These are phyloP conservation scores for Vidua chalybeata DNA, from an alignment of 2,113 vertebrate genomes.

Conservation along the genomic window DNA sequence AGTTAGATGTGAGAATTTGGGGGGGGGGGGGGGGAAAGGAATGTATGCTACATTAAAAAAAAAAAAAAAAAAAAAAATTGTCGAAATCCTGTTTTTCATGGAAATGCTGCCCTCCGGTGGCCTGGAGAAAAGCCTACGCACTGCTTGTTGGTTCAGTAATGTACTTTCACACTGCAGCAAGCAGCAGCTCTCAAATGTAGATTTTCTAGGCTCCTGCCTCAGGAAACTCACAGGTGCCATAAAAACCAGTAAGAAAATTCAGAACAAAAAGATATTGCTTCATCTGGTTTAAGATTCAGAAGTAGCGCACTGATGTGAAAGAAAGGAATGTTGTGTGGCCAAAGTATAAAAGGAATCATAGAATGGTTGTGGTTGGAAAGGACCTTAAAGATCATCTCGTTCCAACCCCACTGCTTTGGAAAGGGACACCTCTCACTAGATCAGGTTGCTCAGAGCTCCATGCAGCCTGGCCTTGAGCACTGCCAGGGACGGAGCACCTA, in stretches of 20 bases:
- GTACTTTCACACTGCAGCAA: not conserved
- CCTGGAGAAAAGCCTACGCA: not conserved
- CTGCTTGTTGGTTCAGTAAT: not conserved
- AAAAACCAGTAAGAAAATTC: not conserved
- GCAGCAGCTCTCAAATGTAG: not conserved
- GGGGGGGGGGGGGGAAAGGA: no score
- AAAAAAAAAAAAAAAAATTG: not conserved
- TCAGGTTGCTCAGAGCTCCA: not conserved
- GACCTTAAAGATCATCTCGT: not conserved
- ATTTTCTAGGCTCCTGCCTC: not conserved
- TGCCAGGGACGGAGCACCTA: not conserved
- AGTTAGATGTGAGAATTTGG: not conserved
- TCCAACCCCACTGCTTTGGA: not conserved
- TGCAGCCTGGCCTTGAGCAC: not conserved
- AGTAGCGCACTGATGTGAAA: not conserved
- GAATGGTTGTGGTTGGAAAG: not conserved
- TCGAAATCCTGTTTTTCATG: not conserved
- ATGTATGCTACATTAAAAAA: accelerated
- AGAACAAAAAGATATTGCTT: not conserved
- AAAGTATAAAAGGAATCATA: not conserved
- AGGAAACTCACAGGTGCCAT: not conserved
- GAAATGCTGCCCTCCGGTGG: conserved; percentile 59
- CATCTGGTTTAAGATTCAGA: not conserved
- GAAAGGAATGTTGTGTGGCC: not conserved
- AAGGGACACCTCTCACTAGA: not conserved